Evolutionary conservation across 2,113 vertebrate species (phyloP), one percentile per base, ranked within the genome.

Genomic region (Silurus asotus): DNA sequence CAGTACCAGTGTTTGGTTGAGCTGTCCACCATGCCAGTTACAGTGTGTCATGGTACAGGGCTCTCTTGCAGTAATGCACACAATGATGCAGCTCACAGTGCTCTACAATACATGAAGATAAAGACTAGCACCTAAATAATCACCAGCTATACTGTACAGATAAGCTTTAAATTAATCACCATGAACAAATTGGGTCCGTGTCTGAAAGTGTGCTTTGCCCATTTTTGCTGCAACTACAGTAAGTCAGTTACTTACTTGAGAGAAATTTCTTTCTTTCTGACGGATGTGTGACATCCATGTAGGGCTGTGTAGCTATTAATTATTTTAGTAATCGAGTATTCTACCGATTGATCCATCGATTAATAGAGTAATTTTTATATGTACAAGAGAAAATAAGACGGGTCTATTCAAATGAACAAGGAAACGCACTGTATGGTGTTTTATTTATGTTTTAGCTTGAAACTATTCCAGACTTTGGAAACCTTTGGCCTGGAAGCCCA

Each of bases 101-200:
- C 95, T 11, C 91, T 96, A 11, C 94, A 95, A 88, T 97, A 97
- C 90, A 91, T 96, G 93, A 96, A 97, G 90, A 96, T 96, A 84
- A 91, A 95, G 89, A 91, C 92, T 11, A 88, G 92, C 80, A 84
- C 55, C 87, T 37, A 94, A 95, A 88, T 94, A 88, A 93, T 49
- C 75, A 51, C 28, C n/a, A 5, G 14, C 49, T 69, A 23, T 51
- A 23, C 72, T 74, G 45, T 45, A 10, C 25, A 25, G n/a, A 55
- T 77, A 53, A 37, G 61, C 10, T 82, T 67, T 82, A 51, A 69
- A 20, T 11, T 2, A 61, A 61, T 2, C 8, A 48, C 6, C 56
- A 59, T 37, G 1, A 78, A 56, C n/a, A 58, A 25, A 78, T 56
- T 77, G 15, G 15, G 56, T 59, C 4, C 14, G 4, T 45, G 77